Base-by-base conservation (phyloP, 2,113 vertebrate genomes). In the Lucifuga dentata region DNA sequence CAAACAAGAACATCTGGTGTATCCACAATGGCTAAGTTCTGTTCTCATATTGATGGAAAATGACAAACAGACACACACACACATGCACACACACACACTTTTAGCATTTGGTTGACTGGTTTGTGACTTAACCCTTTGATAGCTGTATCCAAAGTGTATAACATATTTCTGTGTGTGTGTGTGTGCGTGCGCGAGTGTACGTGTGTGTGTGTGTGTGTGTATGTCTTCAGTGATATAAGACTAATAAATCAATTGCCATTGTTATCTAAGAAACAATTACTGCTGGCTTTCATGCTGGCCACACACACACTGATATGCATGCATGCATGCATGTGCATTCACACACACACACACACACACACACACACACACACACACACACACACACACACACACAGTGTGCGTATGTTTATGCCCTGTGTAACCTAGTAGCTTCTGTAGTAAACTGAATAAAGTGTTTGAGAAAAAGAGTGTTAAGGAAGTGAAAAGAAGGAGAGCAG, bases 1-100 rank as follows among this genome's bases (percentile, higher is more conserved):
- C 60, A 74, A 83, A 76, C 40, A 77, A 36, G 20, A 87, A 80
- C 86, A 85, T 86, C 85, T 89, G 85, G 59, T 67, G 33, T 69
- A 21, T 51, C 64, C 59, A 73, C 58, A 59, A 2, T 40, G 49
- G 13, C 6, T 51, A 59, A 57, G 40, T 68, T 78, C 17, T 62
- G 32, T 58, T 73, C 67, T 56, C 15, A 52, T 60, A 69, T 63
- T 48, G 61, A 71, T 52, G 16, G 33, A 29, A 62, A 76, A 81
- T 32, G 16, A 49, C 19, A 67, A 40, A 65, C 20, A 39, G 32
- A 61, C 16, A 33, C 26, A 17, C 11, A 49, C 5, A 59, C 58
- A 40, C 29, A 46, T 17, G 63, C 5, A 12, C 40, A 38, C 20
- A 20, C 16, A 21, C 17, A 44, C 17, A 68, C 71, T 60, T 19